Conservation (phyloP, 2,113 vertebrate genomes). For the Onychorhynchus coronatus region DNA sequence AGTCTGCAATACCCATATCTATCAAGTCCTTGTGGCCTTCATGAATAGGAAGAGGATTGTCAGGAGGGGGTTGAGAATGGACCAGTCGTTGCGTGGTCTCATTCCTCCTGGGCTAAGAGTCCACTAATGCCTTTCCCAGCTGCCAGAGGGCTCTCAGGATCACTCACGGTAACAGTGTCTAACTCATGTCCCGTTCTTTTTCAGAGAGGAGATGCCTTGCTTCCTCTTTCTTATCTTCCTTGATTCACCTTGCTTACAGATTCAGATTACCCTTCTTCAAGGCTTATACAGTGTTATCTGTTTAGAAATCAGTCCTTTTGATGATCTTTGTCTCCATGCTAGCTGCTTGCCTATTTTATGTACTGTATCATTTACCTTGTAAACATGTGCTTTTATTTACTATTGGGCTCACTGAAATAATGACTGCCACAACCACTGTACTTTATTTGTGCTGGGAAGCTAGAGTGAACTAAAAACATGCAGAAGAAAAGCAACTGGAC, state of each 20-base stretch:
- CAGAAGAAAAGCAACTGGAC: neutral
- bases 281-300: neutral
- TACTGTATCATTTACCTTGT: neutral
- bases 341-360: neutral
- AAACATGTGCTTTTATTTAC: neutral
- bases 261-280: neutral
- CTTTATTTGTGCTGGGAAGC: neutral
- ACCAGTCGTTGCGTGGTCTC: neutral
- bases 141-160: neutral
- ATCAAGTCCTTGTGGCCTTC: neutral
- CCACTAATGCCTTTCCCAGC: neutral
- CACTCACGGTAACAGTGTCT: neutral
- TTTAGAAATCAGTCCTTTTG: neutral
- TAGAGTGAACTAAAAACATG: neutral
- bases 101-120: neutral
- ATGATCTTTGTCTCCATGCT: neutral
- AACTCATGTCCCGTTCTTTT: neutral
- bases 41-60: neutral
- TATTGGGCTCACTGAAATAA: neutral
- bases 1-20: neutral
- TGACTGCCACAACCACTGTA: neutral
- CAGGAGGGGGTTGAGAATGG: neutral
- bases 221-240: neutral
- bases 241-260: neutral
- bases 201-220: neutral